Percentiles rank a stretch among this genome's conserved stretches.
Conservation (phyloP, 2,113 vertebrate species). For the Esox niger region DNA sequence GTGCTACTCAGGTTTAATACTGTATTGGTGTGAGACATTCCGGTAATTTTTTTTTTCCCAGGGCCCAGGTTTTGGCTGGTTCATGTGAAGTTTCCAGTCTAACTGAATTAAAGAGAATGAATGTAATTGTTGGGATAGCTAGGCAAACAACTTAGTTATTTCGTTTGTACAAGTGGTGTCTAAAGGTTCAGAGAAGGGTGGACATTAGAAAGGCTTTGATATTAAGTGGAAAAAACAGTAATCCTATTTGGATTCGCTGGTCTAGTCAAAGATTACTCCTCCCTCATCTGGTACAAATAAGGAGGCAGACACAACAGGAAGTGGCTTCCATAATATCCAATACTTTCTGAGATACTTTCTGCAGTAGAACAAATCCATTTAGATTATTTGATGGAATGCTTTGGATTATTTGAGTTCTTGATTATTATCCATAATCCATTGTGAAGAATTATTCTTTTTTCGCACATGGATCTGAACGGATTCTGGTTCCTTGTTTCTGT, state of each 20-base stretch:
- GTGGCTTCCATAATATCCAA: conserved; percentile 10
- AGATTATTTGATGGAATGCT: conserved; percentile 6
- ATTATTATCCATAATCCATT: conserved; percentile 43
- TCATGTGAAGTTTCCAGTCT: conserved; percentile 16
- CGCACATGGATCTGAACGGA: conserved; percentile 11
- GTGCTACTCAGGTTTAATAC: conserved; percentile 9
- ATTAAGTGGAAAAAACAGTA: conserved; percentile 3
- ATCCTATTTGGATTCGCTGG: conserved; percentile 8
- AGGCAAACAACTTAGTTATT: conserved; percentile 17
- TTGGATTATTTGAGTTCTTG: conserved; percentile 2
- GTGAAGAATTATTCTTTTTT: conserved; percentile 31
- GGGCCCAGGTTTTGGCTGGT: conserved; percentile 4
- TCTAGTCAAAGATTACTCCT: conserved; percentile 27
- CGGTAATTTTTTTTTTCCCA: conserved; percentile 21
- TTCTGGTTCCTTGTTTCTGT: conserved; percentile 21
- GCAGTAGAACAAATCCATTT: background rate
- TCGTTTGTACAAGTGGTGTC: conserved; percentile 27
- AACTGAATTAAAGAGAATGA: conserved; percentile 30
- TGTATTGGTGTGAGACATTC: background rate
- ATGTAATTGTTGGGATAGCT: conserved; percentile 26
- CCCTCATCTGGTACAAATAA: conserved; percentile 29
- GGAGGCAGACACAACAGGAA: background rate
- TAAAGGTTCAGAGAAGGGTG: conserved; percentile 9
- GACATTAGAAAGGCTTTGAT: conserved; percentile 15
- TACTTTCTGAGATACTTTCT: conserved; percentile 15